phyloP scores from a whole-genome alignment of 2,113 vertebrate genomes.

The Grammomys surdaster region DNA sequence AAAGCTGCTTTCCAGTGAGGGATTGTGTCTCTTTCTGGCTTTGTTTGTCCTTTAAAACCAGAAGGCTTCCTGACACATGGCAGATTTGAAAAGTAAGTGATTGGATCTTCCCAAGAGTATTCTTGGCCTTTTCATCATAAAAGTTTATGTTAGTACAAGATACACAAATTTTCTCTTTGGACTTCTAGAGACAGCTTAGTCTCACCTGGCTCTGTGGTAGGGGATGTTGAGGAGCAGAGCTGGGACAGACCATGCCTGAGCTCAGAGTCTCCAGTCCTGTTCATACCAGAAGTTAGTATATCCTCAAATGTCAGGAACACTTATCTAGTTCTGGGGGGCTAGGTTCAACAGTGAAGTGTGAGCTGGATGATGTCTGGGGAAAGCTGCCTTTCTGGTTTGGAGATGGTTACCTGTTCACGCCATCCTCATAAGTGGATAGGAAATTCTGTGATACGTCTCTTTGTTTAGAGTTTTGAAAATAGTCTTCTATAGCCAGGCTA shows the following conservation, averaged over 20 bases:
- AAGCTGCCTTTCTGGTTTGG: not conserved
- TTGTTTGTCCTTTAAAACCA: not conserved
- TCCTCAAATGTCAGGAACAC: not conserved
- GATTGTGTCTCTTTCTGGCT: not conserved
- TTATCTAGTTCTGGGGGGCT: not conserved
- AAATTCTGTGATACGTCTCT: not conserved
- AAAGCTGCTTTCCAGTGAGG: no score
- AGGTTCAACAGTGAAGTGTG: not conserved
- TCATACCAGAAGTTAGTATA: fast-evolving
- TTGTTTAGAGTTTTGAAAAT: not conserved
- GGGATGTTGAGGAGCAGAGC: fast-evolving
- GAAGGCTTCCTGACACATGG: not conserved
- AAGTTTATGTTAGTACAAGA: not conserved
- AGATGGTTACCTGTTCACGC: not conserved
- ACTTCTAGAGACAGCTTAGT: not conserved
- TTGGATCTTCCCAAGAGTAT: not conserved
- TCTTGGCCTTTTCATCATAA: not conserved
- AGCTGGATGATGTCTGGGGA: not conserved
- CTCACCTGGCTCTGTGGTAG: not conserved
- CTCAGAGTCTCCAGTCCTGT: not conserved
- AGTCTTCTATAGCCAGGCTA: not conserved
- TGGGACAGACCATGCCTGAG: no score
- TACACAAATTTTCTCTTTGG: not conserved
- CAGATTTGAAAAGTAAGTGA: not conserved
- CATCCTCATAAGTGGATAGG: not conserved